These are phyloP conservation scores for Phalacrocorax aristotelis DNA, from an alignment of 2,113 vertebrate species.

Conservation along the genomic window DNA sequence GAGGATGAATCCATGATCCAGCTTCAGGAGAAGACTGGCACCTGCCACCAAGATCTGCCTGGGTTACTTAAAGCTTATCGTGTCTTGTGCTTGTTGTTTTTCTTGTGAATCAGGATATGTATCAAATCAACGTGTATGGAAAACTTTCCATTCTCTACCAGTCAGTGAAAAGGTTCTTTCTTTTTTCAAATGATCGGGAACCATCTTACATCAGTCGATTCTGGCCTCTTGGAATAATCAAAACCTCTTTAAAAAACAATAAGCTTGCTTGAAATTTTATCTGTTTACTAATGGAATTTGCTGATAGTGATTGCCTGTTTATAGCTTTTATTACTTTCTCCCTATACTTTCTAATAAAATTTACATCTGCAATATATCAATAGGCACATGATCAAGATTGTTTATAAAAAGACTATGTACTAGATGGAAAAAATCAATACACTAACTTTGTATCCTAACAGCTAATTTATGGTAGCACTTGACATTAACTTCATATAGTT, in stretches of 20 bases:
- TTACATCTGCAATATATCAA: constrained; percentile 9
- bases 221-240: background rate
- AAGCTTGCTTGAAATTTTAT: background rate
- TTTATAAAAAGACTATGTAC: constrained; percentile 7
- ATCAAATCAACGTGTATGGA: background rate
- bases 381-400: background rate
- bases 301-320: background rate
- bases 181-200: background rate
- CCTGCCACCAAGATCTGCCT: background rate
- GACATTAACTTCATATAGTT: background rate
- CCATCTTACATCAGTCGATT: background rate
- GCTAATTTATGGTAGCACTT: background rate
- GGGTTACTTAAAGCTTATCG: background rate
- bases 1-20: background rate
- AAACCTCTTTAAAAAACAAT: background rate
- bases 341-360: constrained; percentile 37
- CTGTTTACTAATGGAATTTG: constrained; percentile 1
- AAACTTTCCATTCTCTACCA: background rate
- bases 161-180: background rate
- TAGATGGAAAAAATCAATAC: constrained; percentile 9
- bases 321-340: constrained; percentile 24
- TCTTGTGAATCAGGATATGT: background rate
- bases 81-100: background rate
- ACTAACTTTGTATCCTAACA: background rate
- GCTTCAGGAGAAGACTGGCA: background rate